Evolutionary conservation across 2,888 invertebrate species (phyloP), one percentile per base, ranked within the genome.

Genomic region (Elaeidobius kamerunicus): DNA sequence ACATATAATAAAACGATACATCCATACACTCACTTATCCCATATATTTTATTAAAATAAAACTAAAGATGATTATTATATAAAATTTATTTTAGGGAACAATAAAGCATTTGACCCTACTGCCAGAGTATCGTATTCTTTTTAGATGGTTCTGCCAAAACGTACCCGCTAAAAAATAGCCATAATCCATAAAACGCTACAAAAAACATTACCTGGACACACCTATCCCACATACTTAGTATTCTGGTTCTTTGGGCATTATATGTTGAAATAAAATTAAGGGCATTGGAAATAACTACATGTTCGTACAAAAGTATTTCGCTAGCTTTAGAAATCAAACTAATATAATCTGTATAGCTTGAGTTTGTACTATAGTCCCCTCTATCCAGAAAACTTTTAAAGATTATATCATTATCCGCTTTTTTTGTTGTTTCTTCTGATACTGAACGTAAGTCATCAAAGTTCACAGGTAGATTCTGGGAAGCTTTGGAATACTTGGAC

Each of bases 271-370:
- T 34, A 11, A 54, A 54, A 17, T 54, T 41, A 3, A 54, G 34
- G 6, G 40, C 40, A 32, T 14, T 47, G 12, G 44, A 48, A n/a
- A 54, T 18, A 3, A 54, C 54, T 18, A 49, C 49, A 18, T 50
- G 45, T 35, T 54, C 54, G 12, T 49, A 54, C 17, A 50, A 30
- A 27, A 54, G 23, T 16, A 12, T 1, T 7, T 41, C 40, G 11
- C 36, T 19, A 9, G 38, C 15, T 11, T 36, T 39, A 2, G 17
- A 5, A 19, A 48, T 5, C 9, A 39, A 9, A 19, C 16, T 12
- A 9, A 41, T 38, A 6, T 36, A 19, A n/a, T 23, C 2, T 9
- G 3, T 23, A 23, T 14, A n/a, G 7, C 20, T 23, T 3, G 14
- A 20, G 3, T 35, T 9, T 14, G 35, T 1, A 3, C 15, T 9